A percentile compares a stretch with the other conserved stretches of the same genome.
Conservation (phyloP, 2,888 invertebrate species). For the Taphrorychus bicolor region DNA sequence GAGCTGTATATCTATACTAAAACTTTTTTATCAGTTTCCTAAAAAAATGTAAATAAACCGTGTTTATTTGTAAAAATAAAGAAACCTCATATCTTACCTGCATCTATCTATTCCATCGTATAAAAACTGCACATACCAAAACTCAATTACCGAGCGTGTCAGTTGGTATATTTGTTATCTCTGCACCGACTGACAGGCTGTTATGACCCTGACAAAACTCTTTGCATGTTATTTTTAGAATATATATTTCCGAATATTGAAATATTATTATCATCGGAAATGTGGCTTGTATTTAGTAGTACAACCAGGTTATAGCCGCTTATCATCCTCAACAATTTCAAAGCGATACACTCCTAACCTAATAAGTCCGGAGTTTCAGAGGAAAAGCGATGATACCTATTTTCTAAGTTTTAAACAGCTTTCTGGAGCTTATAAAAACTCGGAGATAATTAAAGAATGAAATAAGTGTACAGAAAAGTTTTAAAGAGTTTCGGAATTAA, state of each 20-base stretch:
- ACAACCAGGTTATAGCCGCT: background rate
- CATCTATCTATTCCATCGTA: conserved; percentile 6
- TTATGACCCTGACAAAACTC: conserved; percentile 26
- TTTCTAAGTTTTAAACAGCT: conserved; percentile 34
- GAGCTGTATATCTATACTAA: no score
- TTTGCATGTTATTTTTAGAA: conserved; percentile 28
- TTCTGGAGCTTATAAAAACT: conserved; percentile 34
- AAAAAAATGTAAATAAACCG: background rate
- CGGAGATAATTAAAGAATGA: conserved; percentile 35
- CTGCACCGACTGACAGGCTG: conserved; percentile 26
- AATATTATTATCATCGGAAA: background rate
- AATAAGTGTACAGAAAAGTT: conserved; percentile 35
- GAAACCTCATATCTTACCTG: conserved; percentile 5
- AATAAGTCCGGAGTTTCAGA: conserved; percentile 20
- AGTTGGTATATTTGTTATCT: conserved; percentile 37
- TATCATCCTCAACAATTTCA: conserved; percentile 8
- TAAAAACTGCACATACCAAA: conserved; percentile 22
- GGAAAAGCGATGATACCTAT: conserved; percentile 25
- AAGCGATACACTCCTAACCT: conserved; percentile 25
- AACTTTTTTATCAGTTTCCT: background rate
- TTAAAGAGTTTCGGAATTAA: conserved; percentile 34
- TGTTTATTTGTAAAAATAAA: background rate
- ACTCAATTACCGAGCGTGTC: conserved; percentile 28
- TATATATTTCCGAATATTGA: conserved; percentile 4
- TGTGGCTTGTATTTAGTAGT: background rate